Percentiles rank a stretch among this genome's conserved stretches.
These are phyloP conservation scores for Ara ararauna DNA, from an alignment of 2,797 vertebrate genomes.

Conservation along the genomic window DNA sequence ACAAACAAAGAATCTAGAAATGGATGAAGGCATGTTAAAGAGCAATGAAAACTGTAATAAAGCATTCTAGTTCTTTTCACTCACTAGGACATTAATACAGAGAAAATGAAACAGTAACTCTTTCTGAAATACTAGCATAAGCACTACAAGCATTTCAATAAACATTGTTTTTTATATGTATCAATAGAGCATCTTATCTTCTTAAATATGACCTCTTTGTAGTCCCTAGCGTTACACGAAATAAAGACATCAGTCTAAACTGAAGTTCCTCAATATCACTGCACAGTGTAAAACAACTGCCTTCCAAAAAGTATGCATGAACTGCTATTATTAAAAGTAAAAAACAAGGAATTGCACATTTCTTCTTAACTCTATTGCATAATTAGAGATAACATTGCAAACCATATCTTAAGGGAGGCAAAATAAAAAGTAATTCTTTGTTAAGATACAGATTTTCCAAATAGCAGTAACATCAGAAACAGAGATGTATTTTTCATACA, in stretches of 20 bases:
- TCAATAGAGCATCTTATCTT: background rate
- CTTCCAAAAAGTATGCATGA: slow-evolving; percentile 35
- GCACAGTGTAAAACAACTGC: slow-evolving; percentile 41
- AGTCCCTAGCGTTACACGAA: slow-evolving; percentile 12
- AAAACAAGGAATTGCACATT: slow-evolving; percentile 54
- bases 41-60: background rate
- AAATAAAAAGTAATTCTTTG: slow-evolving; percentile 42
- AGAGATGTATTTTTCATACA: slow-evolving; percentile 16
- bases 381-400: slow-evolving; percentile 46
- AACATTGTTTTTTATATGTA: slow-evolving; percentile 1
- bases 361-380: slow-evolving; percentile 44
- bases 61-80: background rate
- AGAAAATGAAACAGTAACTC: background rate
- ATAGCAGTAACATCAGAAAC: background rate
- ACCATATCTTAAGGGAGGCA: slow-evolving; percentile 6
- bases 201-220: slow-evolving; percentile 48
- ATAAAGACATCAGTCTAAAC: background rate
- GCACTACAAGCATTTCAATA: background rate
- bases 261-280: slow-evolving; percentile 32
- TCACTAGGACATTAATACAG: background rate
- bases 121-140: background rate
- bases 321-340: slow-evolving; percentile 26
- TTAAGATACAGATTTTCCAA: slow-evolving; percentile 27
- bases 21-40: background rate
- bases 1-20: background rate